Conservation (phyloP, 64 coral and sea anemone species). For the Pocillopora damicornis region DNA sequence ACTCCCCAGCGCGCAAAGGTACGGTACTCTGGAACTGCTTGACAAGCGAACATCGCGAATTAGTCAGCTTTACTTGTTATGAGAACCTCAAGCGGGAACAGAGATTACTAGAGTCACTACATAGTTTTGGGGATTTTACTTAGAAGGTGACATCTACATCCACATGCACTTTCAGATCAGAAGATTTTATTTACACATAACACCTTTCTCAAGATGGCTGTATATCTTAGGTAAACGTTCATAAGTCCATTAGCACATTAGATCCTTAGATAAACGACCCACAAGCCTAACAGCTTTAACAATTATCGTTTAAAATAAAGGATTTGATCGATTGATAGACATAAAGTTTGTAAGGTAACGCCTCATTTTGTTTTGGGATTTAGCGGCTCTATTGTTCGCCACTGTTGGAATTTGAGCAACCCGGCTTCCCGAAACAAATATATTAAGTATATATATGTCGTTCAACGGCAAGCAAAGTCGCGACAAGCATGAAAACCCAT, state of each 20-base stretch:
- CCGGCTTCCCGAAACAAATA: too few species aligned
- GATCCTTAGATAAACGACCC: conserved; percentile 1
- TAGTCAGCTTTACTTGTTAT: not conserved
- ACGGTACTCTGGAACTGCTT: conserved; percentile 1
- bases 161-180: conserved; percentile 18
- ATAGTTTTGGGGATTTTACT: not conserved
- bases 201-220: not conserved
- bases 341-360: too few species aligned
- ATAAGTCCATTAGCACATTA: not conserved
- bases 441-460: too few species aligned
- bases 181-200: conserved; percentile 8
- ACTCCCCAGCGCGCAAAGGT: not conserved
- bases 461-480: too few species aligned
- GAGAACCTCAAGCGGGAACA: not conserved
- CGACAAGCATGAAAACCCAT: too few species aligned
- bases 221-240: conserved; percentile 6
- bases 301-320: conserved; percentile 12
- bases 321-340: not conserved
- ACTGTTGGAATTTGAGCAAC: too few species aligned
- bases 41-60: conserved; percentile 2
- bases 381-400: too few species aligned
- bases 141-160: conserved; percentile 7
- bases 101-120: not conserved
- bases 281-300: not conserved
- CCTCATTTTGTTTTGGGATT: too few species aligned